phyloP scores from a whole-genome alignment of 2,113 vertebrate genomes.

The Salvelinus sp. region DNA sequence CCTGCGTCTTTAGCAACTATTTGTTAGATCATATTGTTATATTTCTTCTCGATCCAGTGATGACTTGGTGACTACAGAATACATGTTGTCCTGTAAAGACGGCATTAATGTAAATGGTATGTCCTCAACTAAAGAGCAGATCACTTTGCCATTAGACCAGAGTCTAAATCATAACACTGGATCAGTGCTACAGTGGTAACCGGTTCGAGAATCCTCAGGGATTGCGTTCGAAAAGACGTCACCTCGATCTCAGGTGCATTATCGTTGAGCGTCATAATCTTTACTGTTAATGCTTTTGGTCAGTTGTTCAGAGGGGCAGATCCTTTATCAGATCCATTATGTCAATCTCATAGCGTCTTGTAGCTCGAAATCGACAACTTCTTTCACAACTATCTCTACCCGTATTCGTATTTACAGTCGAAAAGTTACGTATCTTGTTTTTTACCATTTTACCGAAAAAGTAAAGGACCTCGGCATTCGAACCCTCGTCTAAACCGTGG shows the following conservation, averaged over 20 bases:
- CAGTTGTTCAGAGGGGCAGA: constrained; percentile 23
- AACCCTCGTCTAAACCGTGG: constrained; percentile 41
- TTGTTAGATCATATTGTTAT: constrained; percentile 42
- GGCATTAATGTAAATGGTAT: constrained; percentile 48
- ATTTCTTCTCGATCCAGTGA: constrained; percentile 57
- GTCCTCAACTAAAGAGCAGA: constrained; percentile 62
- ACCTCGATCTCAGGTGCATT: constrained; percentile 84
- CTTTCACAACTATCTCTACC: constrained; percentile 43
- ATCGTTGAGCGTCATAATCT: constrained; percentile 66
- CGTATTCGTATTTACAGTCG: constrained; percentile 20
- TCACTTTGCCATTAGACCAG: constrained; percentile 60
- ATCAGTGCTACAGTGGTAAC: constrained; percentile 61
- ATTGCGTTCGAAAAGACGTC: constrained; percentile 80
- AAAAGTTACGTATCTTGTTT: constrained; percentile 25
- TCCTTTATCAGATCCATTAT: constrained; percentile 58
- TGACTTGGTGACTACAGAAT: constrained; percentile 47
- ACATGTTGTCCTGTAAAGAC: constrained; percentile 54
- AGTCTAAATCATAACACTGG: constrained; percentile 57
- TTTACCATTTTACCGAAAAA: constrained; percentile 35
- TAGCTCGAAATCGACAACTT: constrained; percentile 37
- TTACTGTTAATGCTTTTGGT: constrained; percentile 42
- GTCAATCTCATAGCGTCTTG: constrained; percentile 51
- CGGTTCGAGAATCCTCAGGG: constrained; percentile 47
- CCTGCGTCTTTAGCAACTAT: constrained; percentile 58
- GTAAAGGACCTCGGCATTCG: constrained; percentile 40